phyloP scores from a whole-genome alignment of 1,140 invertebrate species.

The Ostrea denselamellosa region DNA sequence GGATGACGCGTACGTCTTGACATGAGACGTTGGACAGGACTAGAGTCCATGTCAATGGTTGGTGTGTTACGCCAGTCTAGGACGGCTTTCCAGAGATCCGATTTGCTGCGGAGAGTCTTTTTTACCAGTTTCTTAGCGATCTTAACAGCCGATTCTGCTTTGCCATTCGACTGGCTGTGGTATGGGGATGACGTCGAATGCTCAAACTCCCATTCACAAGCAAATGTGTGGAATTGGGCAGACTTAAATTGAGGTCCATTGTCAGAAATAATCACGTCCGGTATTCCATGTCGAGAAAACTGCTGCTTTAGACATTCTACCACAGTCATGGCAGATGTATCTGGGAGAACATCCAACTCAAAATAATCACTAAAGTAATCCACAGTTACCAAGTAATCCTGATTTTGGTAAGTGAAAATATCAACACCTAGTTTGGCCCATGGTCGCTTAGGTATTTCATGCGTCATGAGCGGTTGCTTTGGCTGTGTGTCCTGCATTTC shows the following conservation, averaged over 20 bases:
- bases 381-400: constrained; percentile 59
- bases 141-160: constrained; percentile 59
- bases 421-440: constrained; percentile 61
- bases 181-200: constrained; percentile 57
- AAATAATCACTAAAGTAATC: constrained; percentile 61
- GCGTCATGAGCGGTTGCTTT: constrained; percentile 48
- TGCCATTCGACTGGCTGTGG: constrained; percentile 60
- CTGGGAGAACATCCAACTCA: constrained; percentile 53
- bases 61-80: constrained; percentile 57
- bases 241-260: constrained; percentile 60
- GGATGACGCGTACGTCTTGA: constrained; percentile 3
- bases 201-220: constrained; percentile 56
- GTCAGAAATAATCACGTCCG: constrained; percentile 39
- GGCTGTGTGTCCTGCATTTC: constrained; percentile 34
- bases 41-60: constrained; percentile 41
- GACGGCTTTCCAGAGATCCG: constrained; percentile 44
- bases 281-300: constrained; percentile 60
- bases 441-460: constrained; percentile 53
- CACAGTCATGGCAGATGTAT: constrained; percentile 46
- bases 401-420: neutral
- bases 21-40: constrained; percentile 41
- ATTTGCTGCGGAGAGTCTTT: constrained; percentile 45
- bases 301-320: constrained; percentile 50
- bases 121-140: constrained; percentile 56
- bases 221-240: constrained; percentile 54